A percentile compares a stretch with the other conserved stretches of the same genome.
phyloP scores from a whole-genome alignment of 2,888 invertebrate species.

The Miltochrista miniata region DNA sequence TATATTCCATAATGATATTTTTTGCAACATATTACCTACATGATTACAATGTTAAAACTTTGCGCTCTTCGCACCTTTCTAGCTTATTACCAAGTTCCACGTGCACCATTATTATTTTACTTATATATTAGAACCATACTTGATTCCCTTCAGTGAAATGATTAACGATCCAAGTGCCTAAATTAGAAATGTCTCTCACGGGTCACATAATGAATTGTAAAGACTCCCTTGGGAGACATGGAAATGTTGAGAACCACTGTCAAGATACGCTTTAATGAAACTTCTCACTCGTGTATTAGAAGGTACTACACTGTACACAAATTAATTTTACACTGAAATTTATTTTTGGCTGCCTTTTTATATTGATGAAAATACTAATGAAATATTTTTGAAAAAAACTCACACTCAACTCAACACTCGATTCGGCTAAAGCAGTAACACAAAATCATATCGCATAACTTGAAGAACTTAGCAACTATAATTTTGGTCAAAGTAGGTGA shows the following conservation, averaged over 20 bases:
- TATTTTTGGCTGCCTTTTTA: neutral
- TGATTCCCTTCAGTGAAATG: slow-evolving; percentile 27
- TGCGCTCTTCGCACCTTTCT: neutral
- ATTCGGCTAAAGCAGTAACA: no score
- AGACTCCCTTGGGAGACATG: slow-evolving; percentile 22
- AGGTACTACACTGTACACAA: slow-evolving; percentile 1
- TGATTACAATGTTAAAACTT: no score
- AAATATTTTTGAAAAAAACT: no score
- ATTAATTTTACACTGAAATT: slow-evolving; percentile 3
- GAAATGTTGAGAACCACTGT: slow-evolving; percentile 31
- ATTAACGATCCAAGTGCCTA: no score
- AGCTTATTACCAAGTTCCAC: neutral
- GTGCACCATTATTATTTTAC: neutral
- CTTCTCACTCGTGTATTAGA: slow-evolving; percentile 12
- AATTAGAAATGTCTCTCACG: slow-evolving; percentile 33
- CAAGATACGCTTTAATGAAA: slow-evolving; percentile 18
- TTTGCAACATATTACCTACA: no score
- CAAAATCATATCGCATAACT: no score
- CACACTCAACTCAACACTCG: no score
- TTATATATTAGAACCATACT: slow-evolving; percentile 7
- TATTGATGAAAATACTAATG: no score
- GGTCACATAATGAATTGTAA: slow-evolving; percentile 34
- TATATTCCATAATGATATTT: no score
- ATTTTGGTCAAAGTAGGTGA: no score
- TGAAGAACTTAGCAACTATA: no score